Conservation (phyloP, 1,140 invertebrate species). For the Drepana arcuata region DNA sequence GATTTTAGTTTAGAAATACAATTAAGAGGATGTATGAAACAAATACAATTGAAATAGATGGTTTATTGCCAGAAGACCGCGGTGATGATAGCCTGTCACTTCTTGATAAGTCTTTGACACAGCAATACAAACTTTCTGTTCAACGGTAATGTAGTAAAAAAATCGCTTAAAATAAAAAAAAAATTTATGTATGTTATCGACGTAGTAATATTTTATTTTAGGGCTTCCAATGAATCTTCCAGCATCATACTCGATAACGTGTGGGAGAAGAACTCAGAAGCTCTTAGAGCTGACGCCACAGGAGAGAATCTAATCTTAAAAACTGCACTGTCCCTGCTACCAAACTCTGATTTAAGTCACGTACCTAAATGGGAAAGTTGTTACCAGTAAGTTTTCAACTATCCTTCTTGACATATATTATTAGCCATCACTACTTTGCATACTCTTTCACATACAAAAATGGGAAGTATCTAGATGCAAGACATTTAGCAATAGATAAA, state of each 20-base stretch:
- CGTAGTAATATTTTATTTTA: slow-evolving; percentile 17
- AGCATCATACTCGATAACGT: slow-evolving; percentile 28
- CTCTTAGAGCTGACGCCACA: slow-evolving; percentile 14
- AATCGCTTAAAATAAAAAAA: no score
- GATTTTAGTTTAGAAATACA: no score
- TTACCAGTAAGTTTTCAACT: slow-evolving; percentile 31
- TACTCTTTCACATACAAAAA: no score
- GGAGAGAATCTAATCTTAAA: slow-evolving; percentile 24
- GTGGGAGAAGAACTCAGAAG: slow-evolving; percentile 23
- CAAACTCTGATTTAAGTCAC: slow-evolving; percentile 20
- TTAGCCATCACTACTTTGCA: no score
- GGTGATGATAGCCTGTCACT: slow-evolving; percentile 12
- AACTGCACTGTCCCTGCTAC: slow-evolving; percentile 19
- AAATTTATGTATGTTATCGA: no score
- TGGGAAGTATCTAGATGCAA: no score
- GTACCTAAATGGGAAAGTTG: slow-evolving; percentile 32
- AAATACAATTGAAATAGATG: slow-evolving; percentile 7
- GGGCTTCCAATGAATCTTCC: slow-evolving; percentile 33
- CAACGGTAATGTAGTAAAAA: slow-evolving; percentile 18
- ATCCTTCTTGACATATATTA: no score
- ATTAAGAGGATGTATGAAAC: slow-evolving; percentile 6
- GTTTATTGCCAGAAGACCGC: slow-evolving; percentile 11
- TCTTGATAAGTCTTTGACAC: slow-evolving; percentile 17
- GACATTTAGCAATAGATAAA: no score
- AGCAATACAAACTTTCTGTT: slow-evolving; percentile 31